A percentile compares a stretch with the other conserved stretches of the same genome.
phyloP scores from a whole-genome alignment of 2,888 invertebrate genomes.

The Apodemia mormo region DNA sequence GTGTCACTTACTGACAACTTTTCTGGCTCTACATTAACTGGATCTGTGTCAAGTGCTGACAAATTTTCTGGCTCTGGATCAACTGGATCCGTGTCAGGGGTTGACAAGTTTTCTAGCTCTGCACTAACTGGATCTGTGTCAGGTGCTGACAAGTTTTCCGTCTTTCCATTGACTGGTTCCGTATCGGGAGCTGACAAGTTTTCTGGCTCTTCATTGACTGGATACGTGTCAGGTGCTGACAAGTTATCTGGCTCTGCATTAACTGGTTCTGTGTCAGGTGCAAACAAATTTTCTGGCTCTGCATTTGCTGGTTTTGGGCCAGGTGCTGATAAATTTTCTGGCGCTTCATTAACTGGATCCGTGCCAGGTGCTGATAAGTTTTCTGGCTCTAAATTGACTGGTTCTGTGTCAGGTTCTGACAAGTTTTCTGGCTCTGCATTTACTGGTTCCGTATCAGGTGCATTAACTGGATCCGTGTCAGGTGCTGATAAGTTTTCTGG shows the following conservation, averaged over 20 bases:
- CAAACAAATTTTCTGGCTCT: neutral
- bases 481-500: neutral
- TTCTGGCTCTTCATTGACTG: neutral
- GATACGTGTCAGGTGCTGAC: neutral
- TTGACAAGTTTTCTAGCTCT: neutral
- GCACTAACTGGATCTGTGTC: neutral
- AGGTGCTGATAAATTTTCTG: neutral
- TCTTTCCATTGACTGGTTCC: neutral
- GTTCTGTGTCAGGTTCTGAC: neutral
- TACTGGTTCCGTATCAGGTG: neutral
- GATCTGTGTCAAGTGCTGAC: neutral
- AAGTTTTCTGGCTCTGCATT: neutral
- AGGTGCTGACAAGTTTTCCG: neutral
- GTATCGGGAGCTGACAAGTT: neutral
- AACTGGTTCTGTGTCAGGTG: neutral
- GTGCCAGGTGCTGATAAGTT: neutral
- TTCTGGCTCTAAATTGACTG: neutral
- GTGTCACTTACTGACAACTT: neutral
- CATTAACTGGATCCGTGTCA: neutral
- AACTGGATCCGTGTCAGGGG: neutral
- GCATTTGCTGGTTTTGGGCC: neutral
- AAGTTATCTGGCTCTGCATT: neutral
- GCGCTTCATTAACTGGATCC: neutral
- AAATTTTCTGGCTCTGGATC: neutral
- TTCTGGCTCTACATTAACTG: neutral